Evolutionary conservation across 2,113 vertebrate genomes (phyloP).

Genomic region (Entelurus aequoreus): DNA sequence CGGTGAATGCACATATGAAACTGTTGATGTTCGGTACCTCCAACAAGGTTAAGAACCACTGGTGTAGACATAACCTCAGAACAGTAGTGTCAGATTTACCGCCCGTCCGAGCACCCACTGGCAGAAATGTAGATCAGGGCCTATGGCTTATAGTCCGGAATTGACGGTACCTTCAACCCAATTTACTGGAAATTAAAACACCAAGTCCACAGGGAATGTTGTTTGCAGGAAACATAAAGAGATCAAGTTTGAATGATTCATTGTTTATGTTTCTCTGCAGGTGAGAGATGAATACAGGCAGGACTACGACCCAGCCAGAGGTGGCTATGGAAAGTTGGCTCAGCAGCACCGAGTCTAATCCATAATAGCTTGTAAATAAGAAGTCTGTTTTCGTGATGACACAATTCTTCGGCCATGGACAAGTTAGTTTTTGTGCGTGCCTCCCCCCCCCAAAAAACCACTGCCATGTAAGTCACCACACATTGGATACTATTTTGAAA

Average conservation of each 20-base stretch:
- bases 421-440: neutral
- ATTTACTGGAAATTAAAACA: neutral
- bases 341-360: slow-evolving; percentile 64
- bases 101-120: too few species aligned
- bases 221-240: neutral
- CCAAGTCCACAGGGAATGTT: neutral
- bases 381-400: slow-evolving; percentile 5
- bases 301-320: slow-evolving; percentile 81
- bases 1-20: too few species aligned
- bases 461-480: neutral
- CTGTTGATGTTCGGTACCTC: too few species aligned
- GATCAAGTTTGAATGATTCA: neutral
- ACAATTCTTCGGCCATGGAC: neutral
- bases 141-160: too few species aligned
- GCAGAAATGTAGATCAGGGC: too few species aligned
- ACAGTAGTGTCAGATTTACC: too few species aligned
- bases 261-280: slow-evolving; percentile 43
- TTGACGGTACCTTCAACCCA: too few species aligned
- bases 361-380: slow-evolving; percentile 62
- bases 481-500: neutral
- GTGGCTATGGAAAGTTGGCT: slow-evolving; percentile 80
- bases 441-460: neutral
- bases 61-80: too few species aligned
- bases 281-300: slow-evolving; percentile 81
- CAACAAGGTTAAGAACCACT: too few species aligned